Percentiles rank a stretch among this genome's conserved stretches.
Evolutionary conservation across 2,888 invertebrate species (phyloP).

Genomic region (Lissonota sp.): DNA sequence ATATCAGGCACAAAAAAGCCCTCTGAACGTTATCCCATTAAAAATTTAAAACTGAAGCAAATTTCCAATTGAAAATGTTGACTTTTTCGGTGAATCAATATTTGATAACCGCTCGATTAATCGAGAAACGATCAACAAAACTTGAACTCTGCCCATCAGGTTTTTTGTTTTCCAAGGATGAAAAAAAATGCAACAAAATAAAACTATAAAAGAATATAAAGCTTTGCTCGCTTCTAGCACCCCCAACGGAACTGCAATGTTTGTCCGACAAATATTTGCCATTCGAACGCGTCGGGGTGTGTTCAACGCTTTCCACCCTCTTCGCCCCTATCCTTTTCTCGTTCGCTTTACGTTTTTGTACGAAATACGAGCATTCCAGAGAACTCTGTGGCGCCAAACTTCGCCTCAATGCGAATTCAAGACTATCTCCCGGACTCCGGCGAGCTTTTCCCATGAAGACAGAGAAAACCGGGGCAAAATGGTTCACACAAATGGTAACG

Average conservation of each 20-base stretch:
- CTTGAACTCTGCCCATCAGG: neutral
- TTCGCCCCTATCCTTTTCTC: slow-evolving; percentile 2
- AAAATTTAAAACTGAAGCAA: too few relatives aligned
- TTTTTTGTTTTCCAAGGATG: slow-evolving; percentile 20
- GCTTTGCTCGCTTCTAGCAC: slow-evolving; percentile 48
- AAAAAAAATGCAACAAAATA: slow-evolving; percentile 29
- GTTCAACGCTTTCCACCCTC: slow-evolving; percentile 56
- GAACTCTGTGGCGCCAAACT: slow-evolving; percentile 57
- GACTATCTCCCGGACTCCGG: neutral
- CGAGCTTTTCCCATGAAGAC: neutral
- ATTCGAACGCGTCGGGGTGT: slow-evolving; percentile 67
- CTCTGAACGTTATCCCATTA: too few relatives aligned
- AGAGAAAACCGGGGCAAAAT: too few relatives aligned
- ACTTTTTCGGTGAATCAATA: too few relatives aligned
- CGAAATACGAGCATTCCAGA: slow-evolving; percentile 44
- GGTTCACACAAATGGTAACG: too few relatives aligned
- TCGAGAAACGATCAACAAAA: too few relatives aligned
- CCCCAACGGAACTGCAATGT: slow-evolving; percentile 55
- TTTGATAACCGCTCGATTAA: too few relatives aligned
- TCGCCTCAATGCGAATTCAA: slow-evolving; percentile 28
- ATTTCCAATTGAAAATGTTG: too few relatives aligned
- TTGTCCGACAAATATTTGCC: slow-evolving; percentile 74
- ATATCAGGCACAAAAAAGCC: too few relatives aligned
- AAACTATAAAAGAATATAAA: slow-evolving; percentile 54
- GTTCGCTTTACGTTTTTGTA: slow-evolving; percentile 19